Evolutionary conservation across 2,797 vertebrate genomes (phyloP).

Genomic region (Diceros bicornis): DNA sequence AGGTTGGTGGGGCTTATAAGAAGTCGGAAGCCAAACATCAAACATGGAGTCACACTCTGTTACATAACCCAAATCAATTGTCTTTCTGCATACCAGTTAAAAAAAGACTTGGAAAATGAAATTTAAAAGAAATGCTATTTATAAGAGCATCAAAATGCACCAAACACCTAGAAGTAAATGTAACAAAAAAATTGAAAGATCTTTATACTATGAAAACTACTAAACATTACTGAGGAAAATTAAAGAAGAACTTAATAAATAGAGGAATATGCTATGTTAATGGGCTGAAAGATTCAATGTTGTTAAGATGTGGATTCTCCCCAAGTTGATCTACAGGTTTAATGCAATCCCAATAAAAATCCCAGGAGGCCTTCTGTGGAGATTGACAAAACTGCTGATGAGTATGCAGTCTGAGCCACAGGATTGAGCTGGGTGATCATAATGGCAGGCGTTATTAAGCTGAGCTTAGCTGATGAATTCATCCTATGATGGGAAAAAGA

Average conservation of each 20-base stretch:
- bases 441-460: background rate
- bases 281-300: background rate
- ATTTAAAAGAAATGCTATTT: background rate
- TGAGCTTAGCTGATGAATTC: background rate
- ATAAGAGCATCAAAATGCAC: background rate
- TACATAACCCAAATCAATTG: background rate
- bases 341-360: background rate
- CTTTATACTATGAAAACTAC: background rate
- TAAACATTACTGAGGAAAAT: background rate
- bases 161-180: background rate
- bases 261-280: background rate
- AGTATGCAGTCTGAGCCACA: background rate
- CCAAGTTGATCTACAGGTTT: background rate
- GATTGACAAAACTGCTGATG: background rate
- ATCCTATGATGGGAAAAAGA: background rate
- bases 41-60: background rate
- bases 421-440: background rate
- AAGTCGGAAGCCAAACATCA: background rate
- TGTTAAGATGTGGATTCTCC: constrained; percentile 13
- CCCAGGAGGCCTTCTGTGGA: background rate
- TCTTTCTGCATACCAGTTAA: background rate
- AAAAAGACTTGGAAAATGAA: background rate
- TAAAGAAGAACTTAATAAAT: background rate
- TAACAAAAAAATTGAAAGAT: background rate
- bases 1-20: background rate